These are phyloP conservation scores for Parazoanthus darwini DNA, from an alignment of 92 coral and sea anemone genomes.

Conservation along the genomic window DNA sequence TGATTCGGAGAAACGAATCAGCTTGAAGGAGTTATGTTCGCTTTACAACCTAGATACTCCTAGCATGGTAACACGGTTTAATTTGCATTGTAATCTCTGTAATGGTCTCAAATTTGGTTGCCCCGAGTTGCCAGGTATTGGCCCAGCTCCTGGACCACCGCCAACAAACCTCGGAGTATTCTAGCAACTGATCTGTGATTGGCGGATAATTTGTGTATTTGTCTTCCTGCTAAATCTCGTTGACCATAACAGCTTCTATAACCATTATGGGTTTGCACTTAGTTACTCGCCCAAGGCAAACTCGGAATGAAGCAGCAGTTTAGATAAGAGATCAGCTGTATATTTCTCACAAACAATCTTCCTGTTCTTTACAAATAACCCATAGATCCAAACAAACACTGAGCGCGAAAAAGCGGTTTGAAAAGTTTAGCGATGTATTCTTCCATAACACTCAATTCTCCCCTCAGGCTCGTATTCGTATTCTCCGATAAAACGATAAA, in stretches of 20 bases:
- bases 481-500: too few species aligned
- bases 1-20: background rate
- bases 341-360: constrained; percentile 1
- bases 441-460: too few species aligned
- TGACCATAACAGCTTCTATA: background rate
- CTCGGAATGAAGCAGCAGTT: background rate
- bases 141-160: background rate
- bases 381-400: background rate
- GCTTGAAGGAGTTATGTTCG: background rate
- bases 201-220: constrained; percentile 28
- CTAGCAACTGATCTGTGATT: background rate
- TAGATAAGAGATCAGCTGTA: background rate
- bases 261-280: constrained; percentile 8
- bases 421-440: background rate
- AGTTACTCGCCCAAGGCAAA: constrained; percentile 5
- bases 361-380: too few species aligned
- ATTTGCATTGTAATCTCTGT: background rate
- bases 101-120: background rate
- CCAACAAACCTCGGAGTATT: too few species aligned
- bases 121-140: background rate
- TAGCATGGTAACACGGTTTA: background rate
- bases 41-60: background rate
- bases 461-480: too few species aligned
- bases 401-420: background rate
- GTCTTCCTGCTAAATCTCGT: background rate